Percentiles rank a stretch among this genome's conserved stretches.
Evolutionary conservation across 2,113 vertebrate species (phyloP).

Genomic region (Pedetes capensis): DNA sequence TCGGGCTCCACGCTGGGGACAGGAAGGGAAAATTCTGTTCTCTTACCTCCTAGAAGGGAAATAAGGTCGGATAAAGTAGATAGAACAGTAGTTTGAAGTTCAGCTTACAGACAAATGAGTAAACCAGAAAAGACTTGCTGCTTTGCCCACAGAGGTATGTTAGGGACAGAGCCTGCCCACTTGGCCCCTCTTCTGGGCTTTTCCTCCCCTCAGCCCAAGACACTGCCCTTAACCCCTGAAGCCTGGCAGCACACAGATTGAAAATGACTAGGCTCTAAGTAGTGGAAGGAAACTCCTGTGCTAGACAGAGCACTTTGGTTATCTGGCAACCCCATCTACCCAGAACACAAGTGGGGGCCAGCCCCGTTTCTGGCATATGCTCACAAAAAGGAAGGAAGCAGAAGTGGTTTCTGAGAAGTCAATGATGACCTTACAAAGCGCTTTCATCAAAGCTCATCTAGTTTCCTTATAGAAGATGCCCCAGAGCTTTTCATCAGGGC

Average conservation of each 20-base stretch:
- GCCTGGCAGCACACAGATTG: not conserved
- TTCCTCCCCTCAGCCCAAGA: not conserved
- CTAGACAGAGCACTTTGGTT: not conserved
- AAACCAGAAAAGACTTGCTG: not conserved
- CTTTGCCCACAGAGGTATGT: rapidly evolving
- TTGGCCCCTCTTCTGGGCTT: not conserved
- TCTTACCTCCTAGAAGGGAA: not conserved
- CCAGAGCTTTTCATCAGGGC: not conserved
- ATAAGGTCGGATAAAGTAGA: not conserved
- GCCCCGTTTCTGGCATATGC: not conserved
- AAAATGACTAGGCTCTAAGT: not conserved
- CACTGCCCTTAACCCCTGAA: not conserved
- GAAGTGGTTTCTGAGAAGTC: not conserved
- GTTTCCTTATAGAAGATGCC: not conserved
- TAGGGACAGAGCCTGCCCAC: not conserved
- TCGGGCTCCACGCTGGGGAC: not conserved
- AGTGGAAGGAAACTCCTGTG: not conserved
- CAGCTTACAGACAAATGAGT: not conserved
- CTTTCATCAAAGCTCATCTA: not conserved
- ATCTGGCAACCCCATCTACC: not conserved
- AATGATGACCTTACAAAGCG: not conserved
- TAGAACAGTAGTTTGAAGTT: not conserved
- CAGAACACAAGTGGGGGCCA: not conserved
- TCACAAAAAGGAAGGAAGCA: not conserved
- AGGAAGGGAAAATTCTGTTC: not conserved